Evolutionary conservation across 2,888 invertebrate genomes (phyloP), one percentile per base, ranked within the genome.

Genomic region (Polydrusus cervinus): DNA sequence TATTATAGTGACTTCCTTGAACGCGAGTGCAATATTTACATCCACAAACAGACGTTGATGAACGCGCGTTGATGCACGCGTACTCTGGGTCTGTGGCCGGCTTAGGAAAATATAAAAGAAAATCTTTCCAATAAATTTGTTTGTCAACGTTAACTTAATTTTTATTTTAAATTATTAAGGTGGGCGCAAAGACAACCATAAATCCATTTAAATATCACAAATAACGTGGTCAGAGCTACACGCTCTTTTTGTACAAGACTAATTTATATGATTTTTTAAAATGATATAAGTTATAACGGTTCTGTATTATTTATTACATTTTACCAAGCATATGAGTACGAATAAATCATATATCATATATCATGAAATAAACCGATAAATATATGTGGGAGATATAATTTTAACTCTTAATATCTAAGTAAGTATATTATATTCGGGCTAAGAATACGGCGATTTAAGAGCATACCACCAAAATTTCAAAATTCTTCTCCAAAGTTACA

Each of bases 271-370:
- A 10, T 51, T 51, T 51, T 20, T 51, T 51, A 11, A 51, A 20
- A 51, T 51, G 51, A 51, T 47, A n/a, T 43, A 34, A 34, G n/a
- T 13, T n/a, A 47, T 51, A 51, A 51, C 51, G 51, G 51, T 49
- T 49, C 16, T 3, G 5, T 51, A 13, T 51, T 20, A 51, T 51
- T 51, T 51, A 51, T 51, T 20, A 6, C 51, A n/a, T 18, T 51
- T 20, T 20, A 18, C 20, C 20, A 20, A 11, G 13, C 18, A 51
- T n/a, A 11, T 20, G 51, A 11, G 13, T 20, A 18, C 51, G 20
- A 20, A 51, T 51, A 51, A 51, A 51, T 51, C 51, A 51, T 11
- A n/a, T n/a, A n/a, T n/a, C n/a, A n/a, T n/a, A n/a, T n/a, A 20
- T 20, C 13, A 10, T 20, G 51, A 51, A 51, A 20, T 13, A 18